Evolutionary conservation across 2,797 vertebrate genomes (phyloP).

Genomic region (Erithacus rubecula): DNA sequence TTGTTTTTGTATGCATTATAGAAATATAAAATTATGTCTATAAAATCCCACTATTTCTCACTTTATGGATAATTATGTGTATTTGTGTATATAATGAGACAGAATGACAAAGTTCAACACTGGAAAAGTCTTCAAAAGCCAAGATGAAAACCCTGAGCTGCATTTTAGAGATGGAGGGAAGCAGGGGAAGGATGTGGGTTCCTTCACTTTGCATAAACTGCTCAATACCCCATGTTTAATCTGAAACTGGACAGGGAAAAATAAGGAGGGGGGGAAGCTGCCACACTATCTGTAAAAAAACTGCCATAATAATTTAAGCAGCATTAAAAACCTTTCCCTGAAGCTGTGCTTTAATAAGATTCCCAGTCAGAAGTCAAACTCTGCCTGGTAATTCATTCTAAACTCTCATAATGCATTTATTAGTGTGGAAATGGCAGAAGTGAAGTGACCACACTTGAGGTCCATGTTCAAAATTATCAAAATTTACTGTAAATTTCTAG

Average conservation of each 20-base stretch:
- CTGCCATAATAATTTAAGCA: slow-evolving; percentile 68
- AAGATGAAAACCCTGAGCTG: background rate
- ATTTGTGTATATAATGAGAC: background rate
- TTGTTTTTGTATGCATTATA: rapidly evolving
- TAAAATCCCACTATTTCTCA: background rate
- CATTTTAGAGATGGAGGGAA: rapidly evolving
- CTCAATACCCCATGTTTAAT: background rate
- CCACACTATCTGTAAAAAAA: slow-evolving; percentile 46
- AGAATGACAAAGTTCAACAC: rapidly evolving
- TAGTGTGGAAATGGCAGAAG: slow-evolving; percentile 46
- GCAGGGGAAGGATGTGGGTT: background rate
- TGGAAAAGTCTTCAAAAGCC: background rate
- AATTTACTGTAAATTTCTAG: background rate
- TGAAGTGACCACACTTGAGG: slow-evolving; percentile 36
- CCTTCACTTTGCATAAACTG: background rate
- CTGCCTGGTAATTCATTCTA: slow-evolving; percentile 65
- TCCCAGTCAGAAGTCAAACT: slow-evolving; percentile 69
- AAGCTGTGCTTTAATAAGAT: slow-evolving; percentile 77
- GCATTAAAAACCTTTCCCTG: slow-evolving; percentile 73
- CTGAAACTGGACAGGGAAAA: slow-evolving; percentile 15
- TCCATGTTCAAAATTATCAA: background rate
- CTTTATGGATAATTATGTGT: background rate
- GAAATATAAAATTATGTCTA: rapidly evolving
- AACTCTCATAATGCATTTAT: slow-evolving; percentile 63
- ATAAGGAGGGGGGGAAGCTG: background rate